Percentiles rank a stretch among this genome's conserved stretches.
These are phyloP conservation scores for Cyclophora albipunctata DNA, from an alignment of 2,888 invertebrate genomes.

Conservation along the genomic window DNA sequence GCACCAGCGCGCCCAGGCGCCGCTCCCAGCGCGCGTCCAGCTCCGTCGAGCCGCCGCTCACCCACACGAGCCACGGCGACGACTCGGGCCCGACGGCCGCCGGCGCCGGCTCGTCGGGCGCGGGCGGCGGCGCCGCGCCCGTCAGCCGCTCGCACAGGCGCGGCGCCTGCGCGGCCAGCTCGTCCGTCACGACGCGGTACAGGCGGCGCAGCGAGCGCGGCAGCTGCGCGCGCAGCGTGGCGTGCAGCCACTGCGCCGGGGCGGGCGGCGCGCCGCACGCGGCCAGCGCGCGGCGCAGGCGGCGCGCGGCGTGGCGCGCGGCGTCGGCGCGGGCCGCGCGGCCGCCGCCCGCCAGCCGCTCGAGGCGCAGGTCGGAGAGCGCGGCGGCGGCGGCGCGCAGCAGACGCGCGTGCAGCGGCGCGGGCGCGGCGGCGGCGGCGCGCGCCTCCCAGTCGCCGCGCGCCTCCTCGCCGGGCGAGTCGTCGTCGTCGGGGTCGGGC, in stretches of 20 bases:
- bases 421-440: constrained; percentile 34
- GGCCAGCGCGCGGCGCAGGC: constrained; percentile 31
- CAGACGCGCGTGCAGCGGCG: constrained; percentile 32
- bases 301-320: constrained; percentile 25
- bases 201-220: constrained; percentile 28
- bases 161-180: constrained; percentile 37
- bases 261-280: constrained; percentile 19
- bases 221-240: constrained; percentile 28
- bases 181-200: constrained; percentile 31
- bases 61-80: constrained; percentile 35
- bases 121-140: constrained; percentile 13
- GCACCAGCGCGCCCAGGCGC: constrained; percentile 34
- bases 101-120: constrained; percentile 16
- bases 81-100: constrained; percentile 22
- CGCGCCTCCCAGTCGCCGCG: constrained; percentile 38
- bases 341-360: constrained; percentile 26
- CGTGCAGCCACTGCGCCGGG: constrained; percentile 34
- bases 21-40: constrained; percentile 32
- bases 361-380: constrained; percentile 34
- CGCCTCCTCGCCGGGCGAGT: constrained; percentile 12
- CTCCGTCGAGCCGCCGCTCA: constrained; percentile 24
- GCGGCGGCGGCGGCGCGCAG: constrained; percentile 27
- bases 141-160: constrained; percentile 32
- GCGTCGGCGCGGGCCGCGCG: constrained; percentile 10
- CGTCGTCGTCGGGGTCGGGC: constrained; percentile 13